A percentile compares a stretch with the other conserved stretches of the same genome.
phyloP scores from a whole-genome alignment of 2,113 vertebrate genomes.

The Ifrita kowaldi region DNA sequence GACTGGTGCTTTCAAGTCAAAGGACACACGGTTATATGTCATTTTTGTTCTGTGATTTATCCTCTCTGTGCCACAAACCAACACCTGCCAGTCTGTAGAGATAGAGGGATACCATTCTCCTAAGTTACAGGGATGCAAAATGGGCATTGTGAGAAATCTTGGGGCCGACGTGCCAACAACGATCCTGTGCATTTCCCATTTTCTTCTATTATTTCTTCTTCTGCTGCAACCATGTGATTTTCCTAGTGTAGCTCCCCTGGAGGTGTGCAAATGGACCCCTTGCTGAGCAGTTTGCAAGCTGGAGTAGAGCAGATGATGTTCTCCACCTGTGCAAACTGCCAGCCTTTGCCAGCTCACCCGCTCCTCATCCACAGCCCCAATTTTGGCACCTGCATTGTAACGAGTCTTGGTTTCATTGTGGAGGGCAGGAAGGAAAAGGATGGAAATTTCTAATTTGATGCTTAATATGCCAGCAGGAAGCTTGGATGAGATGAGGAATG shows the following conservation, averaged over 20 bases:
- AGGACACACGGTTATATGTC: constrained; percentile 70
- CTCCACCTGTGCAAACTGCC: background rate
- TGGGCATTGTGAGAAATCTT: constrained; percentile 7
- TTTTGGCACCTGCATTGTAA: background rate
- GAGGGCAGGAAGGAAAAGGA: background rate
- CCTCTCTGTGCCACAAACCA: constrained; percentile 76
- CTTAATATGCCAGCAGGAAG: background rate
- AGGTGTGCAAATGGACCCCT: background rate
- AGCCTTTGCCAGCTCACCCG: background rate
- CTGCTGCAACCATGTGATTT: background rate
- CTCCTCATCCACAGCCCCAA: background rate
- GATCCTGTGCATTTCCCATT: background rate
- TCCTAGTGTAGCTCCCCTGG: background rate
- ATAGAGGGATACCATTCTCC: constrained; percentile 75
- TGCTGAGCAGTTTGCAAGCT: background rate
- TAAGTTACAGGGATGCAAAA: constrained; percentile 51
- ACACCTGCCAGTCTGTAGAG: constrained; percentile 69
- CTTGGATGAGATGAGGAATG: background rate
- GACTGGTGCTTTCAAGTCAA: constrained; percentile 76
- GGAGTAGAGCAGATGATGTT: background rate
- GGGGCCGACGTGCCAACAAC: background rate
- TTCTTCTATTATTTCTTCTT: background rate
- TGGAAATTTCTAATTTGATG: background rate
- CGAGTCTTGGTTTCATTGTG: background rate
- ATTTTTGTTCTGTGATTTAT: constrained; percentile 75